Evolutionary conservation across 23 tunicate genomes (phyloP).

Genomic region (Trididemnum miniatum): DNA sequence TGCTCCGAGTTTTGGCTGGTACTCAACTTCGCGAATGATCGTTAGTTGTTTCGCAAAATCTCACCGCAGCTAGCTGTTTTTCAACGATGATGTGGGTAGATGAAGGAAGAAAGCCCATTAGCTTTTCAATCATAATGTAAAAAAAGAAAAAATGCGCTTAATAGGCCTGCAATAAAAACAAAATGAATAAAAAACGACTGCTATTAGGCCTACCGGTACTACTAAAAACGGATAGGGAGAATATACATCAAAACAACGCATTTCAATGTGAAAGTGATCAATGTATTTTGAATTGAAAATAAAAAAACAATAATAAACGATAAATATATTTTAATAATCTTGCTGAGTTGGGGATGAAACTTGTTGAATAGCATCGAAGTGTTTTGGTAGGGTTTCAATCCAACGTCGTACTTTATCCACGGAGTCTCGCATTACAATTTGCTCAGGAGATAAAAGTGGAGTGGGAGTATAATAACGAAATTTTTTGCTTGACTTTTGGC

Average conservation of each 20-base stretch:
- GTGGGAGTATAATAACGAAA: neutral
- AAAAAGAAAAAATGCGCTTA: neutral
- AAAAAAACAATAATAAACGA: no score
- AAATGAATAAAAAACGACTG: no score
- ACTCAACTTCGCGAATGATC: no score
- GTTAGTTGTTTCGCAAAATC: no score
- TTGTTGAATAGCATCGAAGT: slow-evolving; percentile 51
- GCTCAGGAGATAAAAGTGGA: slow-evolving; percentile 45
- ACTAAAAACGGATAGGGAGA: no score
- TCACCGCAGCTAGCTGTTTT: no score
- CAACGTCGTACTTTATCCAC: slow-evolving; percentile 64
- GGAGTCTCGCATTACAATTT: slow-evolving; percentile 53
- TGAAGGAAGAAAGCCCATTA: neutral
- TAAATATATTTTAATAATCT: slow-evolving; percentile 7
- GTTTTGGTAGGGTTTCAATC: slow-evolving; percentile 55
- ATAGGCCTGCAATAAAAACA: neutral
- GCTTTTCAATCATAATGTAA: neutral
- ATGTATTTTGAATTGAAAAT: neutral
- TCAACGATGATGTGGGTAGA: no score
- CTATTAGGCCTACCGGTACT: no score
- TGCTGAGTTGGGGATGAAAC: slow-evolving; percentile 34
- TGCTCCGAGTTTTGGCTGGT: no score
- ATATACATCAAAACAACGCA: no score
- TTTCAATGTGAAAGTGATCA: neutral
- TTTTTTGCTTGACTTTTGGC: neutral